Evolutionary conservation across 1,140 invertebrate genomes (phyloP), one percentile per base, ranked within the genome.

Genomic region (Caligus rogercresseyi): DNA sequence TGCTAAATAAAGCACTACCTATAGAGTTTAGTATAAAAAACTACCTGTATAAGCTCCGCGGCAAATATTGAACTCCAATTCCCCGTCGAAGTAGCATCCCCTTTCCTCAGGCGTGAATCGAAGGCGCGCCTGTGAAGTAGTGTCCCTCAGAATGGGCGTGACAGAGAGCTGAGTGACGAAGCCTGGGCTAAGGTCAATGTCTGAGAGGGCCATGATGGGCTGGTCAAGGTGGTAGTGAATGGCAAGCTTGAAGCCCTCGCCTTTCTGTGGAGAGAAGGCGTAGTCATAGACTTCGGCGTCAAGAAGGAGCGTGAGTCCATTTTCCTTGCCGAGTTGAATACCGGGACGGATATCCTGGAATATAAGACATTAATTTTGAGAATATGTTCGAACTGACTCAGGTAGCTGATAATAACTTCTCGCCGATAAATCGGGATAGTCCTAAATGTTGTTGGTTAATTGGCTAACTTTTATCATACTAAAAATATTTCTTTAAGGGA

Each of bases 241-340:
- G 26, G 57, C 57, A 13, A 60, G 16, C 21, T 60, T 60, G 24
- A 60, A 60, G 57, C 57, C 57, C 16, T 60, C 57, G 15, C 57
- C 57, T 11, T 31, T 25, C 43, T 60, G 57, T 13, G 57, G 57
- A 25, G 24, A 26, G 57, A 60, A 60, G n/a, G 57, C 57, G 19
- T 60, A 60, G 16, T 60, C 57, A 43, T 26, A 60, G 57, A 60
- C 57, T 21, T 60, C 57, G 18, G 57, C 57, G 16, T 60, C 57
- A 24, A 60, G 16, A n/a, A 60, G 57, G n/a, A 60, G 26, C 4
- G 24, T 60, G 18, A 60, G 57, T 43, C 57, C 57, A 43, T 60
- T 60, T 21, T 60, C 57, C 20, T 60, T 60, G 18, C 57, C 57
- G 15, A 60, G 26, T 43, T 60, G 57, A n/a, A 60, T 60, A 1